Conservation (phyloP, 2,113 vertebrate species). For the Sisor rabdophorus region DNA sequence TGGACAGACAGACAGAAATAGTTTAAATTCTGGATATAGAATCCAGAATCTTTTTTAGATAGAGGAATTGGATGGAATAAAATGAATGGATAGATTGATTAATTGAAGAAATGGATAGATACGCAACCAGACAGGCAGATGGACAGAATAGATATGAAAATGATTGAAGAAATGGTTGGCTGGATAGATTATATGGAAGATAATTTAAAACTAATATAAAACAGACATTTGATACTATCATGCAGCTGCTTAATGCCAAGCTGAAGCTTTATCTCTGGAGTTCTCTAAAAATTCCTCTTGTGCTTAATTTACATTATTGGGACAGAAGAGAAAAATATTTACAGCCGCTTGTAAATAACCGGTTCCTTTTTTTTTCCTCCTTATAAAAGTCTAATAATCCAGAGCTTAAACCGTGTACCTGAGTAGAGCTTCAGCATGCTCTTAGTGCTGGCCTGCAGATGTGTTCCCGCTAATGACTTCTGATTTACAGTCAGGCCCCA, state of each 20-base stretch:
- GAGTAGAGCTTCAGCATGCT: conserved; percentile 16
- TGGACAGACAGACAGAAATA: no score
- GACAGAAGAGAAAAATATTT: conserved; percentile 51
- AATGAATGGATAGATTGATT: no score
- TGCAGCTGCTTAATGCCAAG: background rate
- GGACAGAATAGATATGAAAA: no score
- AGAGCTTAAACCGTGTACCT: conserved; percentile 7
- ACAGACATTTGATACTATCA: background rate
- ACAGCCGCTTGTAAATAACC: conserved; percentile 53
- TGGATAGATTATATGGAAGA: no score
- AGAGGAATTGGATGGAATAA: no score
- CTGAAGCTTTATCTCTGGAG: background rate
- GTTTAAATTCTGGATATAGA: no score
- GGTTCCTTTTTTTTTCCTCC: conserved; percentile 28
- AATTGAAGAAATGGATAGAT: no score
- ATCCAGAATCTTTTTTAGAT: no score
- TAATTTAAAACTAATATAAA: no score
- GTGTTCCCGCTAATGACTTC: conserved; percentile 42
- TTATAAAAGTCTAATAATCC: conserved; percentile 28
- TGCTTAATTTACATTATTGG: conserved; percentile 51
- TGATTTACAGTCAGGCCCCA: conserved; percentile 28
- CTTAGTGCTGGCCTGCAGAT: conserved; percentile 23
- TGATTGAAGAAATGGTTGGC: no score
- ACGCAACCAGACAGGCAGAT: no score
- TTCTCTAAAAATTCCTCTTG: conserved; percentile 42